Base-by-base conservation (phyloP, 2,113 vertebrate species). In the Odontophorus gujanensis region DNA sequence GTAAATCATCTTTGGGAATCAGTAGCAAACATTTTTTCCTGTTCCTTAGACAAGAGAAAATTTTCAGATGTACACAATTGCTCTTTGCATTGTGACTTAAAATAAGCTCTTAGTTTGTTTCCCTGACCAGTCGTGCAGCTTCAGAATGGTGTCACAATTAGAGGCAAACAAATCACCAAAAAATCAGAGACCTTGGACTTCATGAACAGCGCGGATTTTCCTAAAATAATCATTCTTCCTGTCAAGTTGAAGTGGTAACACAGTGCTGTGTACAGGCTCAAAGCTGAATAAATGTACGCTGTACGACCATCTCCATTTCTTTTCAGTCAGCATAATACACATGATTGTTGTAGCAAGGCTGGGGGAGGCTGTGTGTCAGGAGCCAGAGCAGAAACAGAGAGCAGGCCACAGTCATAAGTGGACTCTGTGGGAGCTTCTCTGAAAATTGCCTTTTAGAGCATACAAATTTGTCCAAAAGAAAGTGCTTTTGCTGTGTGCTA, bases 381-480 rank as follows among this genome's bases (percentile, higher is more conserved):
- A 71, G n/a, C 62, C 63, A 62, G 34, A 75, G 80, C 76, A 84
- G 72, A 80, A 28, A 40, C 25, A 80, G 34, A 61, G 59, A 71
- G 76, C 82, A 63, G 59, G 42, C 61, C 75, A 81, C 42, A 36
- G 13, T 4, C 55, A 25, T 36, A 71, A 78, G 65, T 48, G 28
- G 30, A 43, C 24, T 86, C 83, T 86, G 20, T 82, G 89, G 22
- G 62, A 89, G 28, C 72, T 69, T 66, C 81, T 80, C 40, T 76
- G 79, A 40, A 78, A 72, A 83, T 74, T 90, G 83, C 62, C 84
- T 95, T 96, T 81, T 34, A 89, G 83, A 90, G 53, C 77, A 66
- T 75, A 75, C 43, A 55, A 3, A 51, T 79, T 65, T 62, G 50
- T n/a, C 73, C 59, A 80, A 85, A 83, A 45, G 26, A 50, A 73